Conservation (phyloP, 2,113 vertebrate genomes). For the Embiotoca jacksoni region DNA sequence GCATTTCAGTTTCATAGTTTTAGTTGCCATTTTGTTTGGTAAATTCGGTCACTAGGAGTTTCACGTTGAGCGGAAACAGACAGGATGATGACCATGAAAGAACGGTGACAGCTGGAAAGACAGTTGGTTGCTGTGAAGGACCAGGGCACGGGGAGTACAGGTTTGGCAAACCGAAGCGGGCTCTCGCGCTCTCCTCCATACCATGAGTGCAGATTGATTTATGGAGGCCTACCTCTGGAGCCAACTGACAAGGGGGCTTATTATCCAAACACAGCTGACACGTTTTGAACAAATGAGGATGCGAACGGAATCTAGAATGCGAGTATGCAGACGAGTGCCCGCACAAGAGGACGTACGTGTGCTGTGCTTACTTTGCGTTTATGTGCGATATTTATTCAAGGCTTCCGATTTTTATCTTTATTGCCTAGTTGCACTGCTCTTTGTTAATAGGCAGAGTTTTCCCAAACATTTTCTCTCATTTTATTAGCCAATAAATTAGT, state of each 20-base stretch:
- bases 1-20: neutral
- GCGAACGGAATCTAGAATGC: neutral
- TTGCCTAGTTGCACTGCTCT: neutral
- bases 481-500: no score
- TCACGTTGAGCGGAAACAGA: constrained; percentile 9
- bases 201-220: constrained; percentile 24
- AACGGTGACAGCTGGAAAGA: constrained; percentile 50
- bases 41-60: constrained; percentile 9
- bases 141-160: constrained; percentile 17
- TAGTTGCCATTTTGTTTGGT: neutral
- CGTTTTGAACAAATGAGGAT: constrained; percentile 4
- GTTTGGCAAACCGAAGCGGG: constrained; percentile 26
- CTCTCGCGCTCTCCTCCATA: constrained; percentile 6
- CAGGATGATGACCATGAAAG: constrained; percentile 16
- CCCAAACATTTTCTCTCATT: neutral
- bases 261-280: constrained; percentile 38
- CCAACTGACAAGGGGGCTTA: constrained; percentile 19
- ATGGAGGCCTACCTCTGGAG: constrained; percentile 31
- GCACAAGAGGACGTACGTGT: no score
- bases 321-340: neutral
- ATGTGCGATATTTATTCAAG: neutral
- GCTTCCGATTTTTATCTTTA: neutral
- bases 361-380: neutral
- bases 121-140: constrained; percentile 43
- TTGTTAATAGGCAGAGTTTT: neutral